These are phyloP conservation scores for Bubo blakistoni DNA, from an alignment of 2,113 vertebrate species.

Conservation along the genomic window DNA sequence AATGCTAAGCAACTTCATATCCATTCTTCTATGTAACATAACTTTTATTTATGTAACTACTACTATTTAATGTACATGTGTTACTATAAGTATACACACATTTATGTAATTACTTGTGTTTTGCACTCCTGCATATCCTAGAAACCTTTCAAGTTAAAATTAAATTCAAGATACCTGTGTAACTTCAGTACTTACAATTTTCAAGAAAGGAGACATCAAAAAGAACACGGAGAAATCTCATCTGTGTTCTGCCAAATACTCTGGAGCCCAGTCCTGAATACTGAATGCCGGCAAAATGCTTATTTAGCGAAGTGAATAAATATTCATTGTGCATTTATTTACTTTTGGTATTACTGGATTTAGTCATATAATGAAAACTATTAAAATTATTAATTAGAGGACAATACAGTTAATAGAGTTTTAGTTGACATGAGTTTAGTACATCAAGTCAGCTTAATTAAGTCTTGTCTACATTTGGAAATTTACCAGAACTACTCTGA, in stretches of 20 bases:
- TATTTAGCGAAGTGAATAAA: not conserved
- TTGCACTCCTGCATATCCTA: not conserved
- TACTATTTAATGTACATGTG: not conserved
- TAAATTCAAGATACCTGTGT: not conserved
- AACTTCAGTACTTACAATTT: not conserved
- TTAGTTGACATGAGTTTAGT: not conserved
- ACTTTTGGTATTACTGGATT: constrained; percentile 14
- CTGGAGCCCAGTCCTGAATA: not conserved
- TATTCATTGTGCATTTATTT: constrained; percentile 31
- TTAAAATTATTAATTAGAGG: constrained; percentile 24
- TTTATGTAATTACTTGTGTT: not conserved
- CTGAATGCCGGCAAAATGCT: not conserved
- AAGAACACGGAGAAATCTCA: not conserved
- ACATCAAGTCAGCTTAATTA: constrained; percentile 11
- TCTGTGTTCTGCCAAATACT: not conserved
- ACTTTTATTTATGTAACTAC: not conserved
- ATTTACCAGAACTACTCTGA: not conserved
- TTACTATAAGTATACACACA: not conserved
- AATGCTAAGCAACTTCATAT: not conserved
- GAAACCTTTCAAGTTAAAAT: not conserved
- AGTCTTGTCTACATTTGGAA: not conserved
- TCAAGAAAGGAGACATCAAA: not conserved
- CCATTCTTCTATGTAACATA: not conserved
- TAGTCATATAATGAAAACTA: constrained; percentile 8
- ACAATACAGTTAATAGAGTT: constrained; percentile 10